Evolutionary conservation across 2,888 invertebrate genomes (phyloP), one percentile per base, ranked within the genome.

Genomic region (Peribatodes rhomboidaria): DNA sequence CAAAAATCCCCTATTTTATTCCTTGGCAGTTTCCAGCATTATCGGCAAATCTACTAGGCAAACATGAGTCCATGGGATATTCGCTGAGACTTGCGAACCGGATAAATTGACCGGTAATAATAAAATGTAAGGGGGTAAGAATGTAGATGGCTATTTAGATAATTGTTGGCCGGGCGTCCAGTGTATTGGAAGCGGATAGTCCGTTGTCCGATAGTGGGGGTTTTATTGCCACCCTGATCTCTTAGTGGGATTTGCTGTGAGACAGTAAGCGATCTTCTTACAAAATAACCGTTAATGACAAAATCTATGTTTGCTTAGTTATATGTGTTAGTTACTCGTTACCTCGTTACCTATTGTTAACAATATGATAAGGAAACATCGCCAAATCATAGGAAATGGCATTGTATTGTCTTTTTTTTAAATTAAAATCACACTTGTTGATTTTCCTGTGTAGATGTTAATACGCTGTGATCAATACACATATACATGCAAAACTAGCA

Each of bases 131-230:
- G 91, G 90, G n/a, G 93, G 93, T 92, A 92, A 92, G 91, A 93
- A 93, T 92, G 91, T 89, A 93, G 93, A 94, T 94, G 88, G 92
- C 93, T 90, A 94, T 94, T 94, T 93, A 94, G 94, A 94, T 94
- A 94, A 94, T 94, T 94, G 93, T 92, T 88, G 82, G 89, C 90
- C 80, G 70, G 67, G 73, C 73, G 77, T 75, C 77, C 85, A 91
- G 89, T 93, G 92, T 93, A 92, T 93, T 83, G 92, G 92, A 93
- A 93, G 90, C 76, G 80, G 68, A 72, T 67, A 70, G 72, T 66
- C 75, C 81, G 90, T 89, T 88, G 72, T 66, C 75, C 81, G 90
- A 89, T 88, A 88, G 84, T 75, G 78, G 80, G 82, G 85, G 79
- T 85, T 92, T 92, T 92, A 91, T 90, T 89, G 83, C 89, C 83